phyloP scores from a whole-genome alignment of 2,797 vertebrate genomes.

The Lepilemur septentrionalis region DNA sequence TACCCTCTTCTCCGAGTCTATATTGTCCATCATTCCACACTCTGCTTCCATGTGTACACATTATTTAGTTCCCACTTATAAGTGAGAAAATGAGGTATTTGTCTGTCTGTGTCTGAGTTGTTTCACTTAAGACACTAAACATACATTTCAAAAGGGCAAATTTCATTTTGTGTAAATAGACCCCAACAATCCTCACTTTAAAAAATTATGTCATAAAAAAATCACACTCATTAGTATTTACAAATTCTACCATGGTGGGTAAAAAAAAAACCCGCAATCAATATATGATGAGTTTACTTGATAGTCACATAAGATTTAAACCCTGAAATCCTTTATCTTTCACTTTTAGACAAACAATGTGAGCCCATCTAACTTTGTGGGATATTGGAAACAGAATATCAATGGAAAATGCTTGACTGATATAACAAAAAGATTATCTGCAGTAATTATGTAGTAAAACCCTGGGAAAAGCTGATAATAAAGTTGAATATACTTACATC shows the following conservation, averaged over 20 bases:
- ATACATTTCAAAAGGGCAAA: background rate
- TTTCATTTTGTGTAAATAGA: background rate
- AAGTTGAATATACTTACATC: background rate
- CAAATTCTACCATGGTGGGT: background rate
- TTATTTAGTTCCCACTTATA: no score
- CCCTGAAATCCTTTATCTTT: background rate
- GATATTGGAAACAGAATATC: background rate
- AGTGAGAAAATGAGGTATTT: no score
- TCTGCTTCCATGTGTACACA: no score
- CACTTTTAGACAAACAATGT: slow-evolving; percentile 7
- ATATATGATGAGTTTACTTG: background rate
- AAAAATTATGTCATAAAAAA: background rate
- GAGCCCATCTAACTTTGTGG: background rate
- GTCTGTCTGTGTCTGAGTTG: no score
- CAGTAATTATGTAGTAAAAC: background rate
- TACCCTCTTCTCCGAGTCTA: no score
- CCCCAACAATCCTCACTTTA: background rate
- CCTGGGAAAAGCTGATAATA: slow-evolving; percentile 4
- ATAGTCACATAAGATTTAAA: slow-evolving; percentile 25
- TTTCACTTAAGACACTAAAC: no score
- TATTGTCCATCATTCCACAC: no score
- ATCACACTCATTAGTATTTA: background rate
- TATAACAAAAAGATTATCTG: slow-evolving; percentile 28
- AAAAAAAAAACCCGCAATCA: background rate
- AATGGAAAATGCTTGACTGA: slow-evolving; percentile 23